A percentile compares a stretch with the other conserved stretches of the same genome.
Conservation (phyloP, 1,140 invertebrate species). For the Aphaenogaster rudis region DNA sequence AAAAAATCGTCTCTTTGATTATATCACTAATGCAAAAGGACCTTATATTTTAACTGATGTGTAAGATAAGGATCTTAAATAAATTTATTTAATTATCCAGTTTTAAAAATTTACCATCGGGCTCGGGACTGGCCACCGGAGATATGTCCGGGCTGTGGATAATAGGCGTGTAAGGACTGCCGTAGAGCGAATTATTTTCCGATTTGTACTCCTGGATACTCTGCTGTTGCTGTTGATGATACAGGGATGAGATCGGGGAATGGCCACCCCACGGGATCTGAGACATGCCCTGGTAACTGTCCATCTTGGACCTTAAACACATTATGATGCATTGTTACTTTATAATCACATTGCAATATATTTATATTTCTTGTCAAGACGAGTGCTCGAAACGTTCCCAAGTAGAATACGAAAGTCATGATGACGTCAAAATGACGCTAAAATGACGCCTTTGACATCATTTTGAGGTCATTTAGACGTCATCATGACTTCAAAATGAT, state of each 20-base stretch:
- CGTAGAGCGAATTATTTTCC: conserved; percentile 86
- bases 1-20: neutral
- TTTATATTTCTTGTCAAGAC: neutral
- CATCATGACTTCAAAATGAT: too few relatives aligned
- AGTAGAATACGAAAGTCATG: neutral
- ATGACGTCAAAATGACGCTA: too few relatives aligned
- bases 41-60: neutral
- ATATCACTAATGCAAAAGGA: neutral
- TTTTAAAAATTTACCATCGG: conserved; percentile 80
- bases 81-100: neutral
- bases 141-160: conserved; percentile 86
- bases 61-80: neutral
- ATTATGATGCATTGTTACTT: neutral
- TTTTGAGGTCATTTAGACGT: too few relatives aligned
- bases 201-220: conserved; percentile 86
- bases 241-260: conserved; percentile 86
- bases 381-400: neutral
- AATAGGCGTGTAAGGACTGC: conserved; percentile 86
- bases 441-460: too few relatives aligned
- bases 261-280: conserved; percentile 86
- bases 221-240: conserved; percentile 85
- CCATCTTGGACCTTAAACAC: conserved; percentile 85
- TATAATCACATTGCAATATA: neutral
- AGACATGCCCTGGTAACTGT: conserved; percentile 85
- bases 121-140: conserved; percentile 86